Evolutionary conservation across 2,797 vertebrate genomes (phyloP).

Genomic region (Notamacropus eugenii): DNA sequence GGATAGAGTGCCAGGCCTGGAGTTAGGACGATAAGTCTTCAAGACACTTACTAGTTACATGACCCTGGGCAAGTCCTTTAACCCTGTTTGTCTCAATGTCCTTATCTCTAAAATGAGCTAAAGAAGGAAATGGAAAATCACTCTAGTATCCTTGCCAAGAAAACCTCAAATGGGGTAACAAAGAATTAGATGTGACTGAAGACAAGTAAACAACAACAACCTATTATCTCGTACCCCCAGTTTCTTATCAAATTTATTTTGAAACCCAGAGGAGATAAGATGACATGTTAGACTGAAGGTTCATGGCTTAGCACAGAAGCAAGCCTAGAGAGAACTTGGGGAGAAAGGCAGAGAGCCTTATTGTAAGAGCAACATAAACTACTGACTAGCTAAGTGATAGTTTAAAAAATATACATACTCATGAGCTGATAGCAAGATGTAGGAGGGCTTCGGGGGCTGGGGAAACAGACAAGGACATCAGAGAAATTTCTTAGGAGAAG

Average conservation of each 20-base stretch:
- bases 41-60: neutral
- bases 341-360: neutral
- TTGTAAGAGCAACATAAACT: neutral
- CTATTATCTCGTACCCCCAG: neutral
- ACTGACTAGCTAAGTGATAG: neutral
- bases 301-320: neutral
- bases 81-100: neutral
- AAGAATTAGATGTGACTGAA: neutral
- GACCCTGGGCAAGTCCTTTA: neutral
- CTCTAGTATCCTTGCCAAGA: neutral
- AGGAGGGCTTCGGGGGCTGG: neutral
- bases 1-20: neutral
- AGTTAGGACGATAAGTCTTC: neutral
- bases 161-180: neutral
- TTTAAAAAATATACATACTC: neutral
- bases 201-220: neutral
- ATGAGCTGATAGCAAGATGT: neutral
- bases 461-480: neutral
- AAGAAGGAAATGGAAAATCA: neutral
- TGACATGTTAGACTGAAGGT: neutral
- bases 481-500: neutral
- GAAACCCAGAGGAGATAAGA: neutral
- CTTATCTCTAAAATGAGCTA: too few relatives aligned
- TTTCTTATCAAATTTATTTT: slow-evolving; percentile 25
- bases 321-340: neutral